These are phyloP conservation scores for Zele albiditarsus DNA, from an alignment of 2,888 invertebrate genomes.

Conservation along the genomic window DNA sequence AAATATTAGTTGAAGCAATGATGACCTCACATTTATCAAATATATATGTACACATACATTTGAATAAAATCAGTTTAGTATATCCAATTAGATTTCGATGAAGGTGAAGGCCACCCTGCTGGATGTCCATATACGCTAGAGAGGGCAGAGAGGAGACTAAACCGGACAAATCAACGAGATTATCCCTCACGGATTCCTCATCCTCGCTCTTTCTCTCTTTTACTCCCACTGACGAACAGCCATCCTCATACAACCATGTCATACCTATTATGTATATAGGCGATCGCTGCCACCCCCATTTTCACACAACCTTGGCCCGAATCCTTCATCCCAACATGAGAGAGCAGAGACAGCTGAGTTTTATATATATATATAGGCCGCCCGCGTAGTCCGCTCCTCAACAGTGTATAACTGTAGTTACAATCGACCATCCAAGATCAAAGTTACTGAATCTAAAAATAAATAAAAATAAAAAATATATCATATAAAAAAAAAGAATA, in stretches of 20 bases:
- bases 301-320: constrained; percentile 53
- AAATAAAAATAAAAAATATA: neutral
- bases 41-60: neutral
- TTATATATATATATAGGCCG: constrained; percentile 7
- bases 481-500: neutral
- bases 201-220: constrained; percentile 16
- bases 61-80: neutral
- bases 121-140: constrained; percentile 2
- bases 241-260: neutral
- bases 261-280: neutral
- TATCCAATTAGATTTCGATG: neutral
- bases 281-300: constrained; percentile 49
- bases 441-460: constrained; percentile 16
- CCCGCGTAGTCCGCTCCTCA: constrained; percentile 31
- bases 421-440: constrained; percentile 31
- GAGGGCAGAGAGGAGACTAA: neutral
- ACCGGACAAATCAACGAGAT: constrained; percentile 36
- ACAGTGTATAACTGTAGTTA: neutral
- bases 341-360: constrained; percentile 42
- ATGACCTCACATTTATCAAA: no score
- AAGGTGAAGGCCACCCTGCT: constrained; percentile 33
- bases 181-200: constrained; percentile 33
- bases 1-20: no score
- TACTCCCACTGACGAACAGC: neutral
- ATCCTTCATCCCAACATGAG: constrained; percentile 39